Percentiles rank a stretch among this genome's conserved stretches.
Evolutionary conservation across 2,888 invertebrate genomes (phyloP).

Genomic region (Eristalis arbustorum): DNA sequence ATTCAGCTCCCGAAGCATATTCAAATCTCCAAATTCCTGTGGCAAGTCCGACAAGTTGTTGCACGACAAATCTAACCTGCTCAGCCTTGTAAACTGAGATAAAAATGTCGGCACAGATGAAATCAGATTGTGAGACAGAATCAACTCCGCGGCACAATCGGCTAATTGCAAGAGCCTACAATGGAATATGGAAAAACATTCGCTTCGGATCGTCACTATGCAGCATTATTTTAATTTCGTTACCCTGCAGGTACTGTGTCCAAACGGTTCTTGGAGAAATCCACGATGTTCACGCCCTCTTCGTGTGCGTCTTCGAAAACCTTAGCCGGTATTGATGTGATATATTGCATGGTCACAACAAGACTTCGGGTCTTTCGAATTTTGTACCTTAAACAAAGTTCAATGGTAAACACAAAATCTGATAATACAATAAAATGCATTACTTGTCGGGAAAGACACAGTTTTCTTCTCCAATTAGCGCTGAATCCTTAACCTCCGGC

Average conservation of each 20-base stretch:
- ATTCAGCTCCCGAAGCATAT: constrained; percentile 88
- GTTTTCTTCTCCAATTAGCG: constrained; percentile 77
- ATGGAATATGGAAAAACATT: not conserved
- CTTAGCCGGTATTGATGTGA: constrained; percentile 85
- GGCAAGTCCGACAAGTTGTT: constrained; percentile 87
- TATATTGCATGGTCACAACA: constrained; percentile 81
- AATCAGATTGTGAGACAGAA: constrained; percentile 87
- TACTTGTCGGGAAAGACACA: constrained; percentile 83
- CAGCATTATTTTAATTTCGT: constrained; percentile 70
- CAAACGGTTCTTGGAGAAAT: constrained; percentile 91
- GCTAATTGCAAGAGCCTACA: constrained; percentile 81
- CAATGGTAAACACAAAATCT: not conserved
- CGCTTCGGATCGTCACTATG: not conserved
- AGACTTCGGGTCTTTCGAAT: constrained; percentile 82
- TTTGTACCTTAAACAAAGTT: constrained; percentile 80
- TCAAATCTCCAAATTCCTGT: constrained; percentile 83
- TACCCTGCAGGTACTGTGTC: constrained; percentile 86
- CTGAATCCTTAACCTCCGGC: constrained; percentile 73
- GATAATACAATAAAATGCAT: constrained; percentile 27
- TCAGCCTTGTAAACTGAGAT: constrained; percentile 83
- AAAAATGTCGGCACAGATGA: constrained; percentile 84
- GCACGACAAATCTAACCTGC: constrained; percentile 87
- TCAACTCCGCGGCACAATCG: constrained; percentile 84
- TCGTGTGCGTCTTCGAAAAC: constrained; percentile 86
- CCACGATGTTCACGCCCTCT: constrained; percentile 87